Evolutionary conservation across 2,888 invertebrate genomes (phyloP), one percentile per base, ranked within the genome.

Genomic region (Exephanes ischioxanthus): DNA sequence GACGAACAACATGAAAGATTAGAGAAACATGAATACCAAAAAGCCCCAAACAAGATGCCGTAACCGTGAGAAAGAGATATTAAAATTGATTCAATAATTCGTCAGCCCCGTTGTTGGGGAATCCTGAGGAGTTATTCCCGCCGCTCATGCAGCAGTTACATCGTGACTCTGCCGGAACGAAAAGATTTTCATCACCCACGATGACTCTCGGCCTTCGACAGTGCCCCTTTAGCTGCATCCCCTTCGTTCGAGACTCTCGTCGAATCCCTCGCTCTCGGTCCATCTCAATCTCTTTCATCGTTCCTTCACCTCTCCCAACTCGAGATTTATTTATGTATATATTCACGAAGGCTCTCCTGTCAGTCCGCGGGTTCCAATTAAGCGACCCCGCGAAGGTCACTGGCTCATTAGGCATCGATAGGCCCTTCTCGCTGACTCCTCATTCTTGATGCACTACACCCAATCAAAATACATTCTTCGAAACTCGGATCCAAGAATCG

Each of bases 321-420:
- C 45, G 66, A 61, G 61, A 79, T 86, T 85, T 80, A 80, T 80
- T 84, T 77, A 72, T 82, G 75, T 84, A 51, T 78, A 82, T 76
- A 67, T 63, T 66, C 58, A 41, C 58, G 33, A 68, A 61, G 72
- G 68, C 51, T 78, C 67, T 63, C 41, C 83, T 70, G 80, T 85
- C 84, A 85, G 75, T 85, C 61, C 83, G 26, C 48, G 68, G 85
- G 87, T 86, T 87, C 88, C 90, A 90, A 90, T 91, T 91, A 90
- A 90, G 87, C 86, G 84, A 83, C 87, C 85, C 80, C 83, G 86
- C 88, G 84, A 85, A 88, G 90, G 88, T 89, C 88, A 89, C 87
- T 88, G 88, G 89, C 85, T 88, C 82, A 87, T 87, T 87, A 86
- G 80, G 67, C 89, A 90, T 89, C 88, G 90, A 91, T 91, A 88